Evolutionary conservation across 2,888 invertebrate genomes (phyloP), one percentile per base, ranked within the genome.

Genomic region (Ceramica pisi): DNA sequence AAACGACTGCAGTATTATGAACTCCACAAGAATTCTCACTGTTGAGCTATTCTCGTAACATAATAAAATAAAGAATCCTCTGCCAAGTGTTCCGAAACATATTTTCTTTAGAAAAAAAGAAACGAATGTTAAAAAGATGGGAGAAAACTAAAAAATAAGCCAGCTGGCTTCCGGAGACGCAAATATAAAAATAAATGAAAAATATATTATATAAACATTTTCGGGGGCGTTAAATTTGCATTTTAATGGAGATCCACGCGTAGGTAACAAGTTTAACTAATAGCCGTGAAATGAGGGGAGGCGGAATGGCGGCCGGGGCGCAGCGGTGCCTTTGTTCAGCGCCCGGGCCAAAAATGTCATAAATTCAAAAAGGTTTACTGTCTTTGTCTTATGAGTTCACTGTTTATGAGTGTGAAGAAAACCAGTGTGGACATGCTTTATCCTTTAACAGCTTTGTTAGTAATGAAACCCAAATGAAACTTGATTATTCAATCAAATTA

Each of bases 181-280:
- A 84, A 84, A 87, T 86, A 86, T 87, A 88, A 90, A 91, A 91
- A 88, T 90, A 91, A 91, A 92, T 89, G 88, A 89, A 91, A 90
- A 90, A 92, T 91, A 91, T 91, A 91, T 91, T 89, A 91, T 89
- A 92, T 92, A 93, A 92, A 93, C 94, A 94, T 94, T 94, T 94
- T 92, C 93, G 91, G 92, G 91, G 93, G 90, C 88, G 81, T 90
- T 86, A 89, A 94, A 96, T 96, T 96, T 95, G 94, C 96, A 96
- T 96, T 96, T 96, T 94, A 95, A 96, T 96, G 92, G 95, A 93
- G 93, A 94, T 91, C 89, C 93, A 92, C 93, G 94, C 92, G 94
- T 91, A 90, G 90, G 94, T 96, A 96, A 96, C 95, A 95, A 95
- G 94, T 94, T 94, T 92, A 92, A 93, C 94, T 94, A 95, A 95